These are phyloP conservation scores for Geothlypis trichas DNA, from an alignment of 2,113 vertebrate genomes.

Conservation along the genomic window DNA sequence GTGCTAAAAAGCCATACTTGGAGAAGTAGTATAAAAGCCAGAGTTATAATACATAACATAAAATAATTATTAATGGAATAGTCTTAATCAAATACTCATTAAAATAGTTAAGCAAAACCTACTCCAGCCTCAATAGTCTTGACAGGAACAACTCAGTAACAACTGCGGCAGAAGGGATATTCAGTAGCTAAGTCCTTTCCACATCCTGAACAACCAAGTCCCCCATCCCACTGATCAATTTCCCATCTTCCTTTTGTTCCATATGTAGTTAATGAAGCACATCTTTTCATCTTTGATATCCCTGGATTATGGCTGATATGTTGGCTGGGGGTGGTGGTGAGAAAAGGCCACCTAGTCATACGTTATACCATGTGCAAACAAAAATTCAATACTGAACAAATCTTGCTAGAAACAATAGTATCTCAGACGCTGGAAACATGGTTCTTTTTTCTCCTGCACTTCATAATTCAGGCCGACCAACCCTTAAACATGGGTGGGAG, in stretches of 20 bases:
- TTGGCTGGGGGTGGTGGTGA: neutral
- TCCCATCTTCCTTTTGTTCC: neutral
- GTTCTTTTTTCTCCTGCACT: neutral
- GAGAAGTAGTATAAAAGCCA: neutral
- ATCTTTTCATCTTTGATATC: neutral
- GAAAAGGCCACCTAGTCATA: neutral
- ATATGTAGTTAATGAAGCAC: neutral
- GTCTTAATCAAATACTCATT: neutral
- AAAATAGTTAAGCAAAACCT: neutral
- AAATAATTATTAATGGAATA: neutral
- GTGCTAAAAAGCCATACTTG: neutral
- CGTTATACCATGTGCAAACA: neutral
- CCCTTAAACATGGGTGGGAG: neutral
- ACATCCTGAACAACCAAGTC: neutral
- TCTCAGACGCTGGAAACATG: neutral
- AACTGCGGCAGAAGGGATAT: neutral
- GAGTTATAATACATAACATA: neutral
- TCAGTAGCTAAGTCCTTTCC: neutral
- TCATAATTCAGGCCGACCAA: neutral
- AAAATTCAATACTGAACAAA: neutral
- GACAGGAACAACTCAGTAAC: neutral
- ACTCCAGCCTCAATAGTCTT: neutral
- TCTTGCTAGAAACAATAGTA: neutral
- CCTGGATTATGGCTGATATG: neutral
- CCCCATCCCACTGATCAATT: accelerated